Base-by-base conservation (phyloP, 1,140 invertebrate species). In the Calliopsis andreniformis region DNA sequence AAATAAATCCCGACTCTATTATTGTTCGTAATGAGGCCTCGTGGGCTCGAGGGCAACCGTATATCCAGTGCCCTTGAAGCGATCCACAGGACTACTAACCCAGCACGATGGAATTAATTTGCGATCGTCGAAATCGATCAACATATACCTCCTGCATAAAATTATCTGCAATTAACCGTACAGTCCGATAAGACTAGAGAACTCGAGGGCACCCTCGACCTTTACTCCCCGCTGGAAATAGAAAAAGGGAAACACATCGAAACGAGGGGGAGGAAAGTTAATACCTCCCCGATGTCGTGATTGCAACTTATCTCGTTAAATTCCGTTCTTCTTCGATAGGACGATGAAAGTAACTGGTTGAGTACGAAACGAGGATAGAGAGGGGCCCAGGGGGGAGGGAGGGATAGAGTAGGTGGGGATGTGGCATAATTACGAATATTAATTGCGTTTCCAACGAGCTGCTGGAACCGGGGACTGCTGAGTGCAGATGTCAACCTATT, bases 401-500 rank as follows among this genome's bases (percentile, higher is more conserved):
- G 16, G 12, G 28, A 42, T 42, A 35, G 73, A 42, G 67, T 55
- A 75, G 79, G 64, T 79, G 78, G 85, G 86, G 87, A 86, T 82
- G 87, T 72, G 84, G 85, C 87, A 86, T 88, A 90, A 92, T 91
- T 91, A 89, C 87, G 87, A 91, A 91, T 90, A 91, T 92, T 91
- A 91, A 91, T 92, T 92, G 89, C 87, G 91, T 90, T 91, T 89
- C 85, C 84, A 88, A 89, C 82, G 87, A 88, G 86, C 85, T 78
- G 79, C 81, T 78, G 86, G 88, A 87, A 87, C 87, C 80, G 81
- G 86, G 85, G 85, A 84, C 87, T 86, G 90, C 87, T 90, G 88
- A 90, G 90, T 92, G 91, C 91, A 92, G 90, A 92, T 92, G 91
- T 91, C 91, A 92, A 92, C 88, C 90, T 90, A 92, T 92, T 92